A percentile compares a stretch with the other conserved stretches of the same genome.
phyloP scores from a whole-genome alignment of 2,113 vertebrate species.

The Trogon surrucura region DNA sequence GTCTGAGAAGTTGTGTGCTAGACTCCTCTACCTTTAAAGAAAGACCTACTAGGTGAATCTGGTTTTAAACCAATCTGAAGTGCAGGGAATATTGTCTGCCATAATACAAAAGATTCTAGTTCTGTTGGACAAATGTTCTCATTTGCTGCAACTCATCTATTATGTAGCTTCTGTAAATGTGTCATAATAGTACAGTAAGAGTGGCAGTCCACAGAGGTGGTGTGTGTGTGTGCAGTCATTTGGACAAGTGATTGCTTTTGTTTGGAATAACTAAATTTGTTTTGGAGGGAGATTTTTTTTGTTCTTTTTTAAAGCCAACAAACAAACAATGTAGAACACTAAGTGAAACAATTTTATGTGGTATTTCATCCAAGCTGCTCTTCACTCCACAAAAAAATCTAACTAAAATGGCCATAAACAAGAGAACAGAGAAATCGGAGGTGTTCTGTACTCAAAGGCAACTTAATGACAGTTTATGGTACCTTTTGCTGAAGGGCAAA shows the following conservation, averaged over 20 bases:
- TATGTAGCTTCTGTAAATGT: constrained; percentile 42
- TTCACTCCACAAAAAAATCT: not conserved
- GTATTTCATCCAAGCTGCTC: not conserved
- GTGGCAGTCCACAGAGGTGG: not conserved
- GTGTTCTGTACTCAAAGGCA: not conserved
- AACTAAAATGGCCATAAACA: not conserved
- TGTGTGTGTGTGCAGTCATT: not conserved
- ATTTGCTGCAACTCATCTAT: constrained; percentile 23
- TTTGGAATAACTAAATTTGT: not conserved
- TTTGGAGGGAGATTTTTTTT: not conserved
- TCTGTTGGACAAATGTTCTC: constrained; percentile 25
- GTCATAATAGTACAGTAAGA: constrained; percentile 4
- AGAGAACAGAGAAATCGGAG: not conserved
- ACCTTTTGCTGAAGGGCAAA: not conserved
- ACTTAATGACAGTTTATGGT: not conserved
- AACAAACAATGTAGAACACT: not conserved
- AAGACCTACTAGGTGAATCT: not conserved
- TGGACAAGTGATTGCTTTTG: not conserved
- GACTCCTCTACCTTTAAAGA: not conserved
- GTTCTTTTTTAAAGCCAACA: not conserved
- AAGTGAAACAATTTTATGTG: not conserved
- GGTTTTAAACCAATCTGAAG: not conserved
- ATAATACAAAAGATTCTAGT: not conserved
- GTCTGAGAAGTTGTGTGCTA: not conserved
- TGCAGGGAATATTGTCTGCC: not conserved